Base-by-base conservation (phyloP, 2,888 invertebrate species). In the Parochlus steinenii region DNA sequence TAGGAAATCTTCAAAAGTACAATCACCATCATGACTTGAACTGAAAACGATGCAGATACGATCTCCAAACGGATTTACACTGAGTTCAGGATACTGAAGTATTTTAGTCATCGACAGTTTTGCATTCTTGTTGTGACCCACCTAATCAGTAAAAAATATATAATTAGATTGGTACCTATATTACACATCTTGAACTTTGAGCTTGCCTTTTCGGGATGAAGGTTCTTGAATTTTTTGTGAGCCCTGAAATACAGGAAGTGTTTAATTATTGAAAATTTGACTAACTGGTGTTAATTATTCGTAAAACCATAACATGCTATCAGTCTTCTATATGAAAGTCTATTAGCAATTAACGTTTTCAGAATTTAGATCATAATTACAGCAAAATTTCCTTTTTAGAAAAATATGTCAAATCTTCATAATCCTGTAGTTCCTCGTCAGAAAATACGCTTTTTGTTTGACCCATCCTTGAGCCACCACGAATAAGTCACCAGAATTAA, bases 401-500 rank as follows among this genome's bases (percentile, higher is more conserved):
- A 54, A 92, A 90, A 59, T 87, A 90, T 12, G 89, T 90, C 43
- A 90, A 69, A 61, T 90, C 90, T 71, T 89, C 77, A 56, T 89
- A 89, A 58, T 89, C 87, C 57, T 85, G 81, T 11, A 89, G 65
- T 58, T 89, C 87, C 53, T 85, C 80, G 48, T 83, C 83, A 3
- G 77, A 74, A 55, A 89, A 86, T 49, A 82, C 81, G 57, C 83
- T 82, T 53, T 71, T 76, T 19, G 75, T 71, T 51, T 81, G 80
- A 16, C 83, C 85, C 83, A 85, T 85, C n/a, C n/a, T n/a, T n/a
- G n/a, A n/a, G n/a, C n/a, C n/a, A n/a, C n/a, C n/a, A n/a, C n/a
- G n/a, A n/a, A n/a, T n/a, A n/a, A n/a, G n/a, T n/a, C n/a, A n/a
- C n/a, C n/a, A n/a, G n/a, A n/a, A n/a, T n/a, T n/a, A n/a, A n/a